Percentiles rank a stretch among this genome's conserved stretches.
phyloP scores from a whole-genome alignment of 2,888 invertebrate species.

The Leucophora obtusa region DNA sequence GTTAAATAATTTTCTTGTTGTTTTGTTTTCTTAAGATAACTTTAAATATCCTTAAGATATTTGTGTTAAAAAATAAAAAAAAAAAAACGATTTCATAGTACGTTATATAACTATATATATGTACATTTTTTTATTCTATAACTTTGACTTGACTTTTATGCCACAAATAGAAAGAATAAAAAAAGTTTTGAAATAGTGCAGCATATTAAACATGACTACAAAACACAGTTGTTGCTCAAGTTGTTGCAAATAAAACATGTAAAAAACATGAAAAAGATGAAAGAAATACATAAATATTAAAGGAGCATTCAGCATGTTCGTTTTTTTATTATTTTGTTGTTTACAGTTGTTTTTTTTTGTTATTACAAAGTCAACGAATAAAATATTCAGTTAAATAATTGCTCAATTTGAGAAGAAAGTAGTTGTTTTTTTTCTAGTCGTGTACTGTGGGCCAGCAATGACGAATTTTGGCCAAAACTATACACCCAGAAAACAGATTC shows the following conservation, averaged over 20 bases:
- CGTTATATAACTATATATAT: too few relatives aligned
- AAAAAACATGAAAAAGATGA: constrained; percentile 6
- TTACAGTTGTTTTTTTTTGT: not conserved
- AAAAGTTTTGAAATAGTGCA: constrained; percentile 39
- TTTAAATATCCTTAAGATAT: constrained; percentile 61
- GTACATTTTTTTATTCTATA: constrained; percentile 19
- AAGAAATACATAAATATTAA: constrained; percentile 20
- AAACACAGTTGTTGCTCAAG: constrained; percentile 51
- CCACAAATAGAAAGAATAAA: constrained; percentile 29
- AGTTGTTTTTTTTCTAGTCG: too few relatives aligned
- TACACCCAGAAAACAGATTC: too few relatives aligned
- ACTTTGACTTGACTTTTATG: constrained; percentile 52
- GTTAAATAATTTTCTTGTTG: constrained; percentile 36
- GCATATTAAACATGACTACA: constrained; percentile 36
- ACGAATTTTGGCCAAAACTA: too few relatives aligned
- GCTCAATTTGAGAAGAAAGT: constrained; percentile 18
- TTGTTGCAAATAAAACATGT: constrained; percentile 44
- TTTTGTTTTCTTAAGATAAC: constrained; percentile 52
- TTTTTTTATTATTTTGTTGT: not conserved
- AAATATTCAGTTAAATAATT: constrained; percentile 44
- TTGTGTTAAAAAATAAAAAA: constrained; percentile 17
- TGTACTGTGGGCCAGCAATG: too few relatives aligned
- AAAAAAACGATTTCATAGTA: constrained; percentile 16
- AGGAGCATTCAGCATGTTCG: not conserved
- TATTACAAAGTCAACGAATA: constrained; percentile 11